Evolutionary conservation across 1,140 invertebrate species (phyloP), one percentile per base, ranked within the genome.

Genomic region (Proctacanthus coquilletti): DNA sequence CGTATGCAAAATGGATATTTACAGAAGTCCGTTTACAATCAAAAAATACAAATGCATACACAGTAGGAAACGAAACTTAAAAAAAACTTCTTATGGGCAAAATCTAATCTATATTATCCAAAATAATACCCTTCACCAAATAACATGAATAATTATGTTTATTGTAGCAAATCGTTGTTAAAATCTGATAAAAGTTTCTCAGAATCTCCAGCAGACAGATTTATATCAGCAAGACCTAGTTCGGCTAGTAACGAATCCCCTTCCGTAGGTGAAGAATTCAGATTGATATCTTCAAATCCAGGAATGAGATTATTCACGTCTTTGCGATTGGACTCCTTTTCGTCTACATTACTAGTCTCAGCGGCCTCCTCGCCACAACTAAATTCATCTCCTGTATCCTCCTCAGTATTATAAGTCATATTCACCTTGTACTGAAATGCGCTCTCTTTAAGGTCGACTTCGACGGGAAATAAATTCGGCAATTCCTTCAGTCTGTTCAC

Each of bases 361-460:
- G 23, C 23, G 8, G 23, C 23, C 13, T 27, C 23, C 13, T 27
- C 23, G 13, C 8, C 23, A 8, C 8, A 27, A 27, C 23, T 13
- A 27, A 27, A 9, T 27, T 27, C 23, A 27, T 27, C 23, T 8
- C 8, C 13, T 9, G 8, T 13, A 27, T 27, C 23, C 13, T 27
- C 23, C 8, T 27, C 23, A 27, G 13, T 9, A 27, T 27, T 8
- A 13, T 9, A 27, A 8, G 13, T 27, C 13, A 9, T n/a, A n/a
- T n/a, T n/a, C n/a, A n/a, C n/a, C n/a, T 85, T 81, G 47, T 89
- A 88, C 48, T 84, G 80, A 54, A 96, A 95, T 21, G 91, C 89
- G 33, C 80, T 84, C 50, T 85, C 75, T 2, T 85, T 81, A 11
- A 98, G 67, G 63, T 97, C 92, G 13, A 98, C 84, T 66, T 98